phyloP scores from a whole-genome alignment of 1,140 invertebrate genomes.

The Pseudobourletiella spinata region DNA sequence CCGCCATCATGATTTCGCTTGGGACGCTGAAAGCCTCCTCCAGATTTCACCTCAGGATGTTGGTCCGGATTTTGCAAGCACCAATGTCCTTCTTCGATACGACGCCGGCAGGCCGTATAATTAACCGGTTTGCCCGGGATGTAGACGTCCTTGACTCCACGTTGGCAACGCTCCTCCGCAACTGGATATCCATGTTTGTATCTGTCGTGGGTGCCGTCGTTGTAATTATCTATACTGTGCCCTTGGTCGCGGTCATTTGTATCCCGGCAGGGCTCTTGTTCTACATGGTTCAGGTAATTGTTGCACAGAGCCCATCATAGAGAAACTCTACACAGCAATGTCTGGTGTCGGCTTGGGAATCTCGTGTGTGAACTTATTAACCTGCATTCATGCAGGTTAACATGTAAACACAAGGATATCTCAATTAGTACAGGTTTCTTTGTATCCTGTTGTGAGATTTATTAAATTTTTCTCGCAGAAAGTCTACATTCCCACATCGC shows the following conservation, averaged over 20 bases:
- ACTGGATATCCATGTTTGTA: slow-evolving; percentile 33
- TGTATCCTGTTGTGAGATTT: not conserved
- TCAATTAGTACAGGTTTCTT: no score
- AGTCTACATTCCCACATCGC: slow-evolving; percentile 83
- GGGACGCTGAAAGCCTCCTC: slow-evolving; percentile 54
- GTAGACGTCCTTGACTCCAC: slow-evolving; percentile 49
- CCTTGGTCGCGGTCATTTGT: slow-evolving; percentile 70
- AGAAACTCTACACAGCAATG: not conserved
- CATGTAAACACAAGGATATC: no score
- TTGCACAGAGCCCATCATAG: not conserved
- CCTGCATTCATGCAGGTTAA: not conserved
- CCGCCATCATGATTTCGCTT: slow-evolving; percentile 9
- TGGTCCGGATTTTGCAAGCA: slow-evolving; percentile 52
- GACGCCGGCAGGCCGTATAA: slow-evolving; percentile 70
- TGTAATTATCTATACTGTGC: slow-evolving; percentile 73
- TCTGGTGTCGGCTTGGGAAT: not conserved
- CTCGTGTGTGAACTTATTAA: not conserved
- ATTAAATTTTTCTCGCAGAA: slow-evolving; percentile 43
- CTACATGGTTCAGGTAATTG: slow-evolving; percentile 63
- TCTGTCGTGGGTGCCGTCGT: slow-evolving; percentile 61
- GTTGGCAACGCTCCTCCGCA: slow-evolving; percentile 20
- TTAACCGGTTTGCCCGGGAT: slow-evolving; percentile 79
- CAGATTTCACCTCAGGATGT: slow-evolving; percentile 53
- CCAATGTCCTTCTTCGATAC: slow-evolving; percentile 76
- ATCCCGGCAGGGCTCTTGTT: slow-evolving; percentile 81